Evolutionary conservation across 1,140 invertebrate genomes (phyloP), one percentile per base, ranked within the genome.

Genomic region (Zophobas morio): DNA sequence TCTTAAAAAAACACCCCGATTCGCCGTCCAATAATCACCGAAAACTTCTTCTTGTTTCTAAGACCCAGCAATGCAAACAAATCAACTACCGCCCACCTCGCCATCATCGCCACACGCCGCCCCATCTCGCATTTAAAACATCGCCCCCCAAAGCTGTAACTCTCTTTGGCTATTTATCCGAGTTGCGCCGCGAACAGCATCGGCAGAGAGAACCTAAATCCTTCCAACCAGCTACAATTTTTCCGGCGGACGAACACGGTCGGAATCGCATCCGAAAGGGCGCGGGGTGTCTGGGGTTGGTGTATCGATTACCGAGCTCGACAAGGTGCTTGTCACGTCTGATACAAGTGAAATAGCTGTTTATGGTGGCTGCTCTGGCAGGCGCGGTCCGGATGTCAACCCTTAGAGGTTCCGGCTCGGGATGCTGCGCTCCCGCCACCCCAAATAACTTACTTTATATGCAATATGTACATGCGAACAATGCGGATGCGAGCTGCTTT

Each of bases 331-430:
- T 79, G 81, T 82, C 81, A 82, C 81, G 79, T 82, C 79, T 80
- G 79, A 82, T 82, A 82, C 80, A 82, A 82, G 81, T 80, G 81
- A 82, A 82, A 82, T 82, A 77, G 81, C 81, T 80, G 81, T 80
- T 80, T 80, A 79, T 80, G 76, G 77, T 78, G 79, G 75, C 75
- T 78, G 75, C 75, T 71, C 56, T 57, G 46, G 63, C 60, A 70
- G 80, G 76, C 74, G 79, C 78, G 77, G 77, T 79, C 74, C 74
- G 74, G 74, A 75, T 75, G 74, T 75, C 74, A 75, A 75, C 74
- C 51, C 74, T 75, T 75, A 51, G 57, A 75, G 42, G 74, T 54
- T 57, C 73, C 73, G 54, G 54, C 36, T 42, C 20, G 73, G 20
- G 73, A 60, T 75, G 46, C 35, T 39, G 47, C 57, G 2, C 3